Evolutionary conservation across 2,888 invertebrate species (phyloP), one percentile per base, ranked within the genome.

Genomic region (Papilio demoleus): DNA sequence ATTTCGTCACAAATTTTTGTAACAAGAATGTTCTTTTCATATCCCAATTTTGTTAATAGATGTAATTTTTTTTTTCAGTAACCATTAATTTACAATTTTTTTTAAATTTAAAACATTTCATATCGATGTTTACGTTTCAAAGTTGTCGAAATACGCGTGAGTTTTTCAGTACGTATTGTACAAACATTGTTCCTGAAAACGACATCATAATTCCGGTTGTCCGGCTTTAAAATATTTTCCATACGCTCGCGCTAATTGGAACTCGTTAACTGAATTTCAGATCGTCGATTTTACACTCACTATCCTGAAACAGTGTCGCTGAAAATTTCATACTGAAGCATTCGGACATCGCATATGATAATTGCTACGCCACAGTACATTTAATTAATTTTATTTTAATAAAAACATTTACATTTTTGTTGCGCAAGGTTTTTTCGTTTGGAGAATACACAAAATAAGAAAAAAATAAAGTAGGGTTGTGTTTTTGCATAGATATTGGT

Each of bases 401-500:
- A 22, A 53, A 53, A 53, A 53, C 27, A 53, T 53, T 53, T 31
- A n/a, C 17, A 53, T 53, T 31, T 53, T 53, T 53, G 53, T 53
- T 53, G 53, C 27, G 50, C n/a, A 17, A 53, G 31, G 27, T 53
- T 31, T 45, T 40, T 31, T 24, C 53, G 27, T 53, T 53, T 34
- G 17, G 0, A 5, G 36, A 59, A 59, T 59, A 38, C 19, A 34
- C 17, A 59, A 59, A 36, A 36, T 14, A 58, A 34, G 34, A 38
- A 38, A 64, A 58, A 56, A 65, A 40, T 42, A 56, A 65, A 65
- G 58, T 65, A 45, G 58, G 58, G 42, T 66, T 36, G 36, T 40
- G 19, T 67, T 47, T 53, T 47, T 61, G 67, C 67, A 61, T 67
- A 61, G 67, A 61, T 61, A 61, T 61, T 67, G 66, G 24, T 36